Evolutionary conservation across 2,113 vertebrate species (phyloP).

Genomic region (Miniopterus natalensis): DNA sequence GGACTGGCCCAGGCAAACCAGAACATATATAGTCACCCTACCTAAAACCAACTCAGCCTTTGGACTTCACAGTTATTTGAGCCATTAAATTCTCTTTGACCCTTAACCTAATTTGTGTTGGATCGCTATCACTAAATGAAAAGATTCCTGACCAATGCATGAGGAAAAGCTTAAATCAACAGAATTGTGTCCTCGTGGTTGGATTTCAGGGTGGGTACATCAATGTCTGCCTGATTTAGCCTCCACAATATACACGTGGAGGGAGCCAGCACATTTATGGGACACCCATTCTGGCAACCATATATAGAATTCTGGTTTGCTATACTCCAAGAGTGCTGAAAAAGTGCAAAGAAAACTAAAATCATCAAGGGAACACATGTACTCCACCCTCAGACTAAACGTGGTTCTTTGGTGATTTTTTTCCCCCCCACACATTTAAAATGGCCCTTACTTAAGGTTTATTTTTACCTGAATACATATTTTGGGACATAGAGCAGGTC

Average conservation of each 20-base stretch:
- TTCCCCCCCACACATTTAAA: neutral
- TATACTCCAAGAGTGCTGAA: neutral
- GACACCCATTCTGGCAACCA: neutral
- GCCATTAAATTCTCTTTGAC: conserved; percentile 24
- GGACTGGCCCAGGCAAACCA: neutral
- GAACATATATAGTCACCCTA: neutral
- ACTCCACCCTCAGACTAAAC: neutral
- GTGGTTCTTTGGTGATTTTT: neutral
- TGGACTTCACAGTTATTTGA: conserved; percentile 48
- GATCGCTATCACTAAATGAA: neutral
- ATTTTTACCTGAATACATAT: conserved; percentile 49
- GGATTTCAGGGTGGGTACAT: neutral
- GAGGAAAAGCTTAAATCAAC: conserved; percentile 14
- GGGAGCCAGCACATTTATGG: neutral
- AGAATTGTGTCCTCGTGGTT: conserved; percentile 2
- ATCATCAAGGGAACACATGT: neutral
- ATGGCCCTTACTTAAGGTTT: conserved; percentile 14
- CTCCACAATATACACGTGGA: neutral
- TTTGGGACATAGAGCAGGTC: neutral
- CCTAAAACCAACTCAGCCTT: neutral
- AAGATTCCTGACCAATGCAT: neutral
- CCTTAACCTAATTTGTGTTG: conserved; percentile 55
- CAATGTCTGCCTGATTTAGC: neutral
- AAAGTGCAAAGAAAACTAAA: conserved; percentile 20
- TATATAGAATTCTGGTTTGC: neutral